phyloP scores from a whole-genome alignment of 2,888 invertebrate species.

The Noctua janthina region DNA sequence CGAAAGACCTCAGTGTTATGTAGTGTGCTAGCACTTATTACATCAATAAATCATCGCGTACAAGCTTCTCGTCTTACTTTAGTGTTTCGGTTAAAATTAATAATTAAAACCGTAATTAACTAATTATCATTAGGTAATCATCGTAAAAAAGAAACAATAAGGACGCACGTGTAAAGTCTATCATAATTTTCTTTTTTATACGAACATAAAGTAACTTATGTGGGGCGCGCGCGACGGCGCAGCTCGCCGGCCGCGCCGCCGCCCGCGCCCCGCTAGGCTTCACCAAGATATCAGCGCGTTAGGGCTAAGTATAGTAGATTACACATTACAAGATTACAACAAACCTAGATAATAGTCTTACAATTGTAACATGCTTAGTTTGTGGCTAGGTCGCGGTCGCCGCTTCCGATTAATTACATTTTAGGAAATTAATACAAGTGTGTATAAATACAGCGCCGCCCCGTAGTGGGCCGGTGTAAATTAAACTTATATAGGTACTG shows the following conservation, averaged over 20 bases:
- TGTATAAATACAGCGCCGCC: slow-evolving; percentile 85
- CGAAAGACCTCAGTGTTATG: slow-evolving; percentile 87
- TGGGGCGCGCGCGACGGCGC: slow-evolving; percentile 66
- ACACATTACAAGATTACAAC: slow-evolving; percentile 86
- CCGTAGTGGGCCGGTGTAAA: slow-evolving; percentile 79
- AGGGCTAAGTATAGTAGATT: slow-evolving; percentile 85
- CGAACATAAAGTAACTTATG: slow-evolving; percentile 84
- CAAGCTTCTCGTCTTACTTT: slow-evolving; percentile 89
- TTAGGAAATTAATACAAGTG: slow-evolving; percentile 88
- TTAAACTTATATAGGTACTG: slow-evolving; percentile 88
- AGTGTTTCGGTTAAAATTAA: slow-evolving; percentile 89
- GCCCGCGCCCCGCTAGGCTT: slow-evolving; percentile 65
- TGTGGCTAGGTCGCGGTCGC: slow-evolving; percentile 85
- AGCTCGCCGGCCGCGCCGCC: slow-evolving; percentile 26
- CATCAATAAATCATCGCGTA: slow-evolving; percentile 87
- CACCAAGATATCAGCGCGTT: slow-evolving; percentile 72
- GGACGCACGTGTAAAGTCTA: slow-evolving; percentile 88
- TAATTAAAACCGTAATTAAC: slow-evolving; percentile 91
- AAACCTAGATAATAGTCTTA: slow-evolving; percentile 90
- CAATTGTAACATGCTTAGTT: slow-evolving; percentile 87
- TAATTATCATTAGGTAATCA: slow-evolving; percentile 90
- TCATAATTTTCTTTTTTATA: slow-evolving; percentile 90
- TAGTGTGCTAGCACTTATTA: slow-evolving; percentile 88
- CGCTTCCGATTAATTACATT: slow-evolving; percentile 88
- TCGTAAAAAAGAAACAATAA: slow-evolving; percentile 87